Conservation (phyloP, 92 coral and sea anemone species). For the Desmophyllum pertusum region DNA sequence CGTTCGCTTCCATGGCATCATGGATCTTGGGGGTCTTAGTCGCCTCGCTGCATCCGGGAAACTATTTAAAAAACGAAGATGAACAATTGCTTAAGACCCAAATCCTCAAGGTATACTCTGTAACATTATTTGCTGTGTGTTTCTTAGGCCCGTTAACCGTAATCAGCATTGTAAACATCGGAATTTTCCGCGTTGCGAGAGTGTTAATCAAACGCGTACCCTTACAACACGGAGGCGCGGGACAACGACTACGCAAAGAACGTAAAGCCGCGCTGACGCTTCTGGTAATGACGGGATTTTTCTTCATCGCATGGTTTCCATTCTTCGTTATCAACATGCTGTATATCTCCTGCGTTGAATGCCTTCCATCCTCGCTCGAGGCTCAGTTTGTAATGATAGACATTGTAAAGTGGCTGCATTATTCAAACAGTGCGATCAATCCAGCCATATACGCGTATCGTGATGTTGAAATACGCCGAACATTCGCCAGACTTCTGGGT, state of each 20-base stretch:
- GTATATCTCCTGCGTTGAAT: constrained; percentile 40
- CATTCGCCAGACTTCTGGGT: constrained; percentile 55
- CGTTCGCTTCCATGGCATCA: constrained; percentile 53
- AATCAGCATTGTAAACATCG: constrained; percentile 63
- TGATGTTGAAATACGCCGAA: constrained; percentile 73
- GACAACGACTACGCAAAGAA: constrained; percentile 61
- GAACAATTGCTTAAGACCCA: neutral
- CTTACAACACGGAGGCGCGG: constrained; percentile 10
- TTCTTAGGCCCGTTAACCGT: constrained; percentile 66
- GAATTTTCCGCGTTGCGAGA: constrained; percentile 71
- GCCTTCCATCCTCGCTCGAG: constrained; percentile 42
- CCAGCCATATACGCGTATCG: constrained; percentile 89
- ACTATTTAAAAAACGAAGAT: neutral
- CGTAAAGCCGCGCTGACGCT: constrained; percentile 84
- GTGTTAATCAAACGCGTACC: constrained; percentile 48
- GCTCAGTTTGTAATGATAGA: constrained; percentile 52
- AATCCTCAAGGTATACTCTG: constrained; percentile 26
- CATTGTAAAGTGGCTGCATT: constrained; percentile 90
- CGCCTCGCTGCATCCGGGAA: constrained; percentile 66
- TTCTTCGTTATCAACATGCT: constrained; percentile 71
- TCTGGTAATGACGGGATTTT: constrained; percentile 72
- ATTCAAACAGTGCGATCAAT: constrained; percentile 86
- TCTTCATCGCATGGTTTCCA: constrained; percentile 86
- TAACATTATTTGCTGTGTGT: constrained; percentile 51
- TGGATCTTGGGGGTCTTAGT: constrained; percentile 72